Conservation (phyloP, 1,140 invertebrate genomes). For the Elymnias hypermnestra region DNA sequence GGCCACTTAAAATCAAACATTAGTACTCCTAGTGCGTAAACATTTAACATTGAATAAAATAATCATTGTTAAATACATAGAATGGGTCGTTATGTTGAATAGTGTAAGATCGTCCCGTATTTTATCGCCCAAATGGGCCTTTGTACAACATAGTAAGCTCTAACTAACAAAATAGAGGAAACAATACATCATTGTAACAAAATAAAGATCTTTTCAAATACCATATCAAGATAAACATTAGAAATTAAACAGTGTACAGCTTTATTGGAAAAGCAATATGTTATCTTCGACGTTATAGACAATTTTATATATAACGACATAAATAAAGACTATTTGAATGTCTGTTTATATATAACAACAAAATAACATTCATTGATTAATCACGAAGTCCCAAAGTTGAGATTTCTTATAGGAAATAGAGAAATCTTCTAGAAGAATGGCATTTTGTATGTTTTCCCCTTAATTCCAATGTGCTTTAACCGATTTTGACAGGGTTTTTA, state of each 20-base stretch:
- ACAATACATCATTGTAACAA: slow-evolving; percentile 19
- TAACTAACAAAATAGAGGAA: slow-evolving; percentile 15
- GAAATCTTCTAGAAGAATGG: no score
- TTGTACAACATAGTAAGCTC: slow-evolving; percentile 31
- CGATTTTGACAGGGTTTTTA: no score
- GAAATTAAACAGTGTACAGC: slow-evolving; percentile 17
- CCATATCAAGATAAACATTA: slow-evolving; percentile 18
- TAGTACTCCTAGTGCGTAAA: slow-evolving; percentile 16
- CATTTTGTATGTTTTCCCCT: no score
- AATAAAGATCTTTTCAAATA: slow-evolving; percentile 22
- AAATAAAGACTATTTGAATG: no score
- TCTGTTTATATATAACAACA: slow-evolving; percentile 6
- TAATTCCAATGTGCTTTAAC: no score
- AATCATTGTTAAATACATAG: slow-evolving; percentile 36
- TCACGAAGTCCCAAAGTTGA: no score
- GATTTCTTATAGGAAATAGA: no score
- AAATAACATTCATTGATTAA: slow-evolving; percentile 6
- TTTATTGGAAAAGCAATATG: slow-evolving; percentile 19
- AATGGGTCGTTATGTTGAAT: slow-evolving; percentile 43
- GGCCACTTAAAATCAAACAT: slow-evolving; percentile 14
- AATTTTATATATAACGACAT: no score
- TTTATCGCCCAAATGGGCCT: slow-evolving; percentile 35
- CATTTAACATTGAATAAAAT: slow-evolving; percentile 37
- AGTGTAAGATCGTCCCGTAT: slow-evolving; percentile 16
- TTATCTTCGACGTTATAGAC: slow-evolving; percentile 7